Base-by-base conservation (phyloP, 2,113 vertebrate genomes). In the Physeter macrocephalus region DNA sequence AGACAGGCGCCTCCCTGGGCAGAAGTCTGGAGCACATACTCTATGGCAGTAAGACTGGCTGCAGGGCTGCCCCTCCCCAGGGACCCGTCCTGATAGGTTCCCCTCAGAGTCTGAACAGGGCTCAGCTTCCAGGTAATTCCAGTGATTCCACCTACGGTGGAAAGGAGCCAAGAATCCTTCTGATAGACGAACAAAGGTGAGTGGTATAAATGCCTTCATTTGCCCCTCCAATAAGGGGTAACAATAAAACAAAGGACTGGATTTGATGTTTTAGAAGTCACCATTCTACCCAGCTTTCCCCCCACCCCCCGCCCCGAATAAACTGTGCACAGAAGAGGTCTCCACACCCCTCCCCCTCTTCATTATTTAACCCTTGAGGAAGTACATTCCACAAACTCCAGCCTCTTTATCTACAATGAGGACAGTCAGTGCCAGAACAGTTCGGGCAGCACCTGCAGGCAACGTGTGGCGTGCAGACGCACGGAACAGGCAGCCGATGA, bases 401-500 rank as follows among this genome's bases (percentile, higher is more conserved):
- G 27, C 59, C 46, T 81, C 71, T 23, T 52, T 36, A 21, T 59
- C 43, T 59, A 4, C 17, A 66, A 18, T 11, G 27, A 88, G 57
- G 77, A 29, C 3, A 69, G 43, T 31, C 52, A 18, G 31, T 25
- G 59, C 59, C 69, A 69, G 78, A 92, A 36, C 71, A 77, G 29
- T 43, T 23, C 17, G 6, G 4, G 0, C 2, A 1, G 13, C 1
- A 4, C n/a, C 94, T 54, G 15, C 12, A 1, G 62, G 43, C 69
- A 82, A 31, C 0, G 0, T 8, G 20, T 6, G 3, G 7, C n/a
- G 3, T 34, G 20, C 39, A 34, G 46, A 86, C 1, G 0, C 66
- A 25, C 17, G 2, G 85, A 88, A 64, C n/a, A 2, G 1, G n/a
- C 14, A 10, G 43, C 49, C 6, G n/a, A 46, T 46, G 80, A 84